phyloP scores from a whole-genome alignment of 2,888 invertebrate species.

The Mimachlamys varia region DNA sequence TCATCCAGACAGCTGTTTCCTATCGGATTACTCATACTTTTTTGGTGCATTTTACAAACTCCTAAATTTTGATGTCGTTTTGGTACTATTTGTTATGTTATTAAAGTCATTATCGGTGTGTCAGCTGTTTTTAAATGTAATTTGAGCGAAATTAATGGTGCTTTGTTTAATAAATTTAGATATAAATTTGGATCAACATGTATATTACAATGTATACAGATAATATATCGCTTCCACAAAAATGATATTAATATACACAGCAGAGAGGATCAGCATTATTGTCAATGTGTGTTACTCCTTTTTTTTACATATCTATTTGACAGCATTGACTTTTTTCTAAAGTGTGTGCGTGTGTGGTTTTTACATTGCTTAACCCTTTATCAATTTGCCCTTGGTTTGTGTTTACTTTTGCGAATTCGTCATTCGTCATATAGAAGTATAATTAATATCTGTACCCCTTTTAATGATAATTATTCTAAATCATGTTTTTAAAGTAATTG shows the following conservation, averaged over 20 bases:
- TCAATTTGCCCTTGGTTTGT: not conserved
- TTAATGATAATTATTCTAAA: no score
- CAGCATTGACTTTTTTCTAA: conserved; percentile 11
- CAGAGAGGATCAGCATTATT: not conserved
- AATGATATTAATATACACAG: not conserved
- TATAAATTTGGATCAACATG: not conserved
- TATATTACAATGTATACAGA: not conserved
- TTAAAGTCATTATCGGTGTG: not conserved
- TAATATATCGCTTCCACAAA: not conserved
- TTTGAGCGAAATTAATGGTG: not conserved
- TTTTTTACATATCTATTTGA: not conserved
- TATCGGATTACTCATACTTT: not conserved
- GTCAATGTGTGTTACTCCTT: not conserved
- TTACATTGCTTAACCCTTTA: not conserved
- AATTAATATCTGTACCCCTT: no score
- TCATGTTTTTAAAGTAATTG: no score
- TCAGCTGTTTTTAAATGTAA: not conserved
- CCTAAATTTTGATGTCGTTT: not conserved
- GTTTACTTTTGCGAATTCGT: not conserved
- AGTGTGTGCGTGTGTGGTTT: not conserved
- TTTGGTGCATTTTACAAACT: not conserved
- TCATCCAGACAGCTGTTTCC: not conserved
- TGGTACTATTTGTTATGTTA: not conserved
- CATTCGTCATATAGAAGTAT: no score
- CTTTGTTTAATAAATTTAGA: not conserved